Evolutionary conservation across 2,888 invertebrate species (phyloP), one percentile per base, ranked within the genome.

Genomic region (Tipula lateralis): DNA sequence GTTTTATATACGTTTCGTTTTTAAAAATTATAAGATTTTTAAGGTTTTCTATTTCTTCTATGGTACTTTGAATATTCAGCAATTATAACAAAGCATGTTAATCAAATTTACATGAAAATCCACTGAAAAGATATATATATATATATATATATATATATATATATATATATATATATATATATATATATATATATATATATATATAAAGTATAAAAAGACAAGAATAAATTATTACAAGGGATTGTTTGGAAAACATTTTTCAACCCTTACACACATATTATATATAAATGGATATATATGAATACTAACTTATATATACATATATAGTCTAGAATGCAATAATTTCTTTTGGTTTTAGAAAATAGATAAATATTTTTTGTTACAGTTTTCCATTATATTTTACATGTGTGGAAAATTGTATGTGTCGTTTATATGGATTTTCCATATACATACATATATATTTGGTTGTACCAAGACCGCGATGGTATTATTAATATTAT

Each of bases 31-130:
- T 66, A 66, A 66, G 66, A 66, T 66, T 66, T 44, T 66, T 66
- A 66, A 66, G 66, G 66, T 66, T 66, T 44, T 36, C 36, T 44
- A 44, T 66, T 44, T 66, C 66, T 66, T 66, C 66, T 66, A 32
- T 32, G 24, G 66, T 66, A 66, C 66, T 66, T 66, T 66, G 66
- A 24, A 66, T 66, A 66, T 66, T 66, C 66, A 66, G 66, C 66
- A 66, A 66, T 66, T 66, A 66, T 66, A 66, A 66, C 66, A 66
- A 66, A 66, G 66, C 66, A 66, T 66, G 24, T 66, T 66, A 66
- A 66, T 66, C 66, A 66, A 66, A 66, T 66, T 66, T 66, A 66
- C 66, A 66, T 66, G 66, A 24, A 66, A 66, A 66, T 66, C 66
- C 66, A 66, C 66, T 66, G 24, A 66, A 66, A 66, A 19, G 19